Conservation (phyloP, 1,140 invertebrate species). For the Lepidurus couesii region DNA sequence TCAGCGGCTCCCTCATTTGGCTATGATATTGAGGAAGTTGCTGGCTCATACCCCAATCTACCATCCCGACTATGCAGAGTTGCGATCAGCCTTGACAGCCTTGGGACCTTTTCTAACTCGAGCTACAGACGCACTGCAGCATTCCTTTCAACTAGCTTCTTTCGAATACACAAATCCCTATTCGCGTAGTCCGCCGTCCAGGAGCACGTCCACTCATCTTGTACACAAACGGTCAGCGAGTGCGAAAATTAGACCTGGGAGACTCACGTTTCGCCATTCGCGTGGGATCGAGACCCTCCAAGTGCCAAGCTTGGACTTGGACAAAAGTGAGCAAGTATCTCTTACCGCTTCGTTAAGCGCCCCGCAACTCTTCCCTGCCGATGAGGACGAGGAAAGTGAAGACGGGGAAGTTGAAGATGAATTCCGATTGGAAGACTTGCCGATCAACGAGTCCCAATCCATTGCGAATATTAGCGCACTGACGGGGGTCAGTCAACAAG, state of each 20-base stretch:
- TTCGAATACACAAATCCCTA: background rate
- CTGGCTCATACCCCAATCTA: slow-evolving; percentile 3
- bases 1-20: background rate
- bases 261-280: slow-evolving; percentile 13
- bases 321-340: background rate
- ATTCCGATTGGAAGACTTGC: background rate
- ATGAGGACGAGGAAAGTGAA: background rate
- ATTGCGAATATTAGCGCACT: slow-evolving; percentile 8
- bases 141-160: background rate
- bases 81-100: slow-evolving; percentile 5
- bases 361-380: background rate
- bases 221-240: slow-evolving; percentile 5
- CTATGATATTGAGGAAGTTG: background rate
- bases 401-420: background rate
- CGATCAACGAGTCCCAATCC: slow-evolving; percentile 3
- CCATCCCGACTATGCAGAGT: background rate
- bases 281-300: background rate
- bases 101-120: background rate
- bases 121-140: background rate
- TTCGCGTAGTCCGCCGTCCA: background rate
- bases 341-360: background rate
- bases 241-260: slow-evolving; percentile 5
- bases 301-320: background rate
- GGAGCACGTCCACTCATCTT: background rate
- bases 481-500: background rate